Evolutionary conservation across 2,888 invertebrate genomes (phyloP).

Genomic region (Limnephilus rhombicus): DNA sequence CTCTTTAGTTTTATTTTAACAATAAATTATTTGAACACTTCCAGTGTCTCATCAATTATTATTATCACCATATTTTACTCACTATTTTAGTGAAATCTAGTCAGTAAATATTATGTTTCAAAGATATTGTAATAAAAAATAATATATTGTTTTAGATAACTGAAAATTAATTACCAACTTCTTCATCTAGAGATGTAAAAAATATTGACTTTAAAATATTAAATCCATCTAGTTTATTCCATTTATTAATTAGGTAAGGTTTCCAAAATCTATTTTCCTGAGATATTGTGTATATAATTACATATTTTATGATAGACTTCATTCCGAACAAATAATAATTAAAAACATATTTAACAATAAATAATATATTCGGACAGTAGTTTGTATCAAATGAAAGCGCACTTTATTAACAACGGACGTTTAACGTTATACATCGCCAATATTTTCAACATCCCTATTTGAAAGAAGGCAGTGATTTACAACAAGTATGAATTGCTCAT

Average conservation of each 20-base stretch:
- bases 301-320: not conserved
- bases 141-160: not conserved
- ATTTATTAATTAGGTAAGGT: not conserved
- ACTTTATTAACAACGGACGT: not conserved
- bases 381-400: not conserved
- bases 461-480: conserved; percentile 6
- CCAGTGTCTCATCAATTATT: not conserved
- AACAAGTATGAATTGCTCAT: not conserved
- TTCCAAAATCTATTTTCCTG: not conserved
- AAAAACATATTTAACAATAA: not conserved
- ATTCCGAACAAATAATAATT: not conserved
- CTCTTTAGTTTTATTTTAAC: not conserved
- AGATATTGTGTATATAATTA: not conserved
- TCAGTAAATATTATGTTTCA: not conserved
- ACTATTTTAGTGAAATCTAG: not conserved
- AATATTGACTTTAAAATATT: not conserved
- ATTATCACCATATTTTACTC: not conserved
- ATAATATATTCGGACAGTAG: not conserved
- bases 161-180: not conserved
- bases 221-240: not conserved
- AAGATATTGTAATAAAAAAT: not conserved
- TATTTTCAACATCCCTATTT: conserved; percentile 42
- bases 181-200: not conserved
- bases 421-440: not conserved
- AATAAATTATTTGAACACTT: not conserved